A percentile compares a stretch with the other conserved stretches of the same genome.
Evolutionary conservation across 1,140 invertebrate species (phyloP).

Genomic region (Holotrichia oblita): DNA sequence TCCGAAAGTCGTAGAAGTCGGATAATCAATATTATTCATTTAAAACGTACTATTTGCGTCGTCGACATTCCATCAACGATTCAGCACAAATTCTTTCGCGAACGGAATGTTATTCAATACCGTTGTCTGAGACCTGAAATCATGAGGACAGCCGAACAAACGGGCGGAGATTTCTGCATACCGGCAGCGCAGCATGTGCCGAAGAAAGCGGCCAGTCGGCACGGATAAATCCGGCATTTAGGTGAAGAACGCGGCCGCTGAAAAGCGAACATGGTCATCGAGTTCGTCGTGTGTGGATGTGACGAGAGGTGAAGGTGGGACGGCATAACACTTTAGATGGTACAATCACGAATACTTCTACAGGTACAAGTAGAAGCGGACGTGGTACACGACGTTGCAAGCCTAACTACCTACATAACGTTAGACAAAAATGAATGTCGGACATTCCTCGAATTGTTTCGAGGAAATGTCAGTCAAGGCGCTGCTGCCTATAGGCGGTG

Average conservation of each 20-base stretch:
- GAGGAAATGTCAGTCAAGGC: no score
- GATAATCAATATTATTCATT: background rate
- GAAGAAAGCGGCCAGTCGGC: background rate
- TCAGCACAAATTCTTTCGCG: background rate
- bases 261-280: constrained; percentile 11
- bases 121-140: background rate
- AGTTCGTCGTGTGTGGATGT: no score
- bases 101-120: constrained; percentile 5
- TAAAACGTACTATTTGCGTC: background rate
- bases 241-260: background rate
- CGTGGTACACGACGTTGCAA: no score
- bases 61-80: background rate
- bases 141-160: background rate
- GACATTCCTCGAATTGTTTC: no score
- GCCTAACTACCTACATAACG: no score
- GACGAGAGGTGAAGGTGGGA: no score
- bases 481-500: no score
- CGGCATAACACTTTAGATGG: no score
- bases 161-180: background rate
- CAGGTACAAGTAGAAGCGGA: no score
- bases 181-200: background rate
- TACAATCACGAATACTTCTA: no score
- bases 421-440: no score
- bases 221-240: constrained; percentile 5
- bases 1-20: no score